A percentile compares a stretch with the other conserved stretches of the same genome.
Evolutionary conservation across 2,888 invertebrate genomes (phyloP).

Genomic region (Drepanosiphum platanoidis): DNA sequence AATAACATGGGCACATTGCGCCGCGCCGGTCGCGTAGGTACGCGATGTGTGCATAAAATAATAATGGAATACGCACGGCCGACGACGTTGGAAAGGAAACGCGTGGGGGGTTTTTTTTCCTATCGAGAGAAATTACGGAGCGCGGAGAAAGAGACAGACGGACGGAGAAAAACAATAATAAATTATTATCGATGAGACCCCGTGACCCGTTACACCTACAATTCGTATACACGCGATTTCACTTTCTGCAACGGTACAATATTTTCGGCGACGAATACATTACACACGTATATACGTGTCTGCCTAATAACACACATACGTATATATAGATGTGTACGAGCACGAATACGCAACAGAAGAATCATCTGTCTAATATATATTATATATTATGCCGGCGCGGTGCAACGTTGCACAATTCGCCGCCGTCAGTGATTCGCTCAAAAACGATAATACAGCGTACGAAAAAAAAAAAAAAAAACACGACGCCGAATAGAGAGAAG

Average conservation of each 20-base stretch:
- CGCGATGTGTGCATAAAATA: neutral
- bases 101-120: constrained; percentile 5
- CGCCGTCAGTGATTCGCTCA: neutral
- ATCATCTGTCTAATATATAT: too few species aligned
- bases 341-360: neutral
- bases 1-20: neutral
- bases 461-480: neutral
- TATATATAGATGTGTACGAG: neutral
- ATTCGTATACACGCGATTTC: neutral
- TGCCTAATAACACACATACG: too few species aligned
- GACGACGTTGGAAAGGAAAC: neutral
- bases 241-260: neutral
- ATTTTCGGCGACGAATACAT: neutral
- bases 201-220: constrained; percentile 46
- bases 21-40: neutral
- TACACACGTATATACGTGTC: too few species aligned
- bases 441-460: neutral
- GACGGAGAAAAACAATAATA: constrained; percentile 5
- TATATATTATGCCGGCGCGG: neutral
- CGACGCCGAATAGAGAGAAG: neutral
- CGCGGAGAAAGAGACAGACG: neutral
- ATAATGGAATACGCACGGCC: neutral
- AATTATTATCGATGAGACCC: constrained; percentile 45
- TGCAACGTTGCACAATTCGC: neutral
- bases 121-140: constrained; percentile 24